Conservation (phyloP, 2,797 vertebrate species). For the Oryzias dopingdopingensis region DNA sequence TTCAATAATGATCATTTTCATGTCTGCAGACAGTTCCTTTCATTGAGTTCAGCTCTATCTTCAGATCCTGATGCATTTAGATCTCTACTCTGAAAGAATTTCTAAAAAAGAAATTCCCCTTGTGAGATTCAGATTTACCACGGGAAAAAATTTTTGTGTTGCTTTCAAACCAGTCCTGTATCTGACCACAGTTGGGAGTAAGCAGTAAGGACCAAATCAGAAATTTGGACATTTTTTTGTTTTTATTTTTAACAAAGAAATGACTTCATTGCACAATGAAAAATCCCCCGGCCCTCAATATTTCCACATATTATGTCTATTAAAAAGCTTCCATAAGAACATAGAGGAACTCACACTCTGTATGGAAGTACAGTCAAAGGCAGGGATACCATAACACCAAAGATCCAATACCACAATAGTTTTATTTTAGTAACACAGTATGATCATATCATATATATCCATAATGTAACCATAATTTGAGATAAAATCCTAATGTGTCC, state of each 20-base stretch:
- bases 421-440: neutral
- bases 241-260: constrained; percentile 1
- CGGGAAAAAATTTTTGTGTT: no score
- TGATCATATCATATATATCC: constrained; percentile 7
- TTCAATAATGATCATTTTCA: no score
- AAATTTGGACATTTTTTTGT: neutral
- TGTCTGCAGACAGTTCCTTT: no score
- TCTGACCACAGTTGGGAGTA: no score
- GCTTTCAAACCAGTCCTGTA: no score
- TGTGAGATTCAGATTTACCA: no score
- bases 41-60: no score
- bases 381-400: constrained; percentile 5
- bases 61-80: no score
- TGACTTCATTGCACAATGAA: constrained; percentile 71
- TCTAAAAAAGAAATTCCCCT: no score
- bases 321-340: constrained; percentile 6
- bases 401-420: neutral
- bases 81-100: no score
- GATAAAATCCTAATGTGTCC: constrained; percentile 16
- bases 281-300: constrained; percentile 65
- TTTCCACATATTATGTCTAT: constrained; percentile 8
- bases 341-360: constrained; percentile 1
- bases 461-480: constrained; percentile 14
- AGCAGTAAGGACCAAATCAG: no score
- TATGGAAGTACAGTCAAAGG: constrained; percentile 9